Conservation (phyloP, 1,140 invertebrate genomes). For the Temnothorax curvispinosus region DNA sequence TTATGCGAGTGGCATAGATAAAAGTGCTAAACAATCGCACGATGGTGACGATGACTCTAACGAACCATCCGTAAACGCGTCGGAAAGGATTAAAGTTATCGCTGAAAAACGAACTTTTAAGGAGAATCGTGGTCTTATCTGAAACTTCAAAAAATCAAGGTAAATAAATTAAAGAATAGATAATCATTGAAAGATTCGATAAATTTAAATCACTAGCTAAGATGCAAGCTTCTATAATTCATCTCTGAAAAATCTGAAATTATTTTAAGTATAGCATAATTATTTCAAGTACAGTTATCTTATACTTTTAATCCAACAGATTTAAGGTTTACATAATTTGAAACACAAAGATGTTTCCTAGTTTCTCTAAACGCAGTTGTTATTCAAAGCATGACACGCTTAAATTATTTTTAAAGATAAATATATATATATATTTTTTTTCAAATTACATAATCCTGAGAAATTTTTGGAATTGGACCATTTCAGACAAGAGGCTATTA, state of each 20-base stretch:
- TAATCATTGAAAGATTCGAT: not conserved
- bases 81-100: conserved; percentile 48
- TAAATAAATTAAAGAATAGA: not conserved
- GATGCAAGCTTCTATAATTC: not conserved
- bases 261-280: not conserved
- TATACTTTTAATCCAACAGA: not conserved
- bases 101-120: conserved; percentile 14
- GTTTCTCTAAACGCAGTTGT: not conserved
- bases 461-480: not conserved
- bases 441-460: not conserved
- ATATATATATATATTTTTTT: not conserved
- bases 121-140: not conserved
- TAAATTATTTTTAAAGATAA: not conserved
- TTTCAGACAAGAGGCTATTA: not conserved
- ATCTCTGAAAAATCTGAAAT: not conserved
- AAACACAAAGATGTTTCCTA: not conserved
- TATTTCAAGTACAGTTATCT: not conserved
- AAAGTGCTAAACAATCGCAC: conserved; percentile 24
- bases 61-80: conserved; percentile 43
- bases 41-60: conserved; percentile 13
- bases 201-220: not conserved
- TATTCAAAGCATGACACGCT: not conserved
- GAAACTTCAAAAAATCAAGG: not conserved
- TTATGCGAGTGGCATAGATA: conserved; percentile 55
- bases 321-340: not conserved